Evolutionary conservation across 1,140 invertebrate genomes (phyloP).

Genomic region (Neotoxoptera formosana): DNA sequence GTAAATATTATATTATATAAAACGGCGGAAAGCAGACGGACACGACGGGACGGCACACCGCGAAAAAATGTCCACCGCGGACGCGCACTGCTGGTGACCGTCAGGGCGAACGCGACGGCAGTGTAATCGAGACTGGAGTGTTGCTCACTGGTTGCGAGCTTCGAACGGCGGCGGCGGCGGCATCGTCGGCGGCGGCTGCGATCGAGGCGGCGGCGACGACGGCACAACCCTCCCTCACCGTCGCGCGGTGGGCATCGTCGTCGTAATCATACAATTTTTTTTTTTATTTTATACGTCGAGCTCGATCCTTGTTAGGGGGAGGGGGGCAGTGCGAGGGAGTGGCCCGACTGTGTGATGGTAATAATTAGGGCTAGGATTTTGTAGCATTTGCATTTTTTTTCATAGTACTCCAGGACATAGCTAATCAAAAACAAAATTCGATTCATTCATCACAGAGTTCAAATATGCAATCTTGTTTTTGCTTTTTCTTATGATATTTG

Average conservation of each 20-base stretch:
- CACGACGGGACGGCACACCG: neutral
- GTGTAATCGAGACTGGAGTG: conserved; percentile 44
- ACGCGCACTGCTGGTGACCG: conserved; percentile 6
- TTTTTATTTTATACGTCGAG: neutral
- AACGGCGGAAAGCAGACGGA: neutral
- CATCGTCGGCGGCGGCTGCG: neutral
- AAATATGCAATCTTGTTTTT: too few relatives aligned
- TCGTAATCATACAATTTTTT: neutral
- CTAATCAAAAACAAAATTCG: too few relatives aligned
- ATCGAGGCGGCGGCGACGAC: neutral
- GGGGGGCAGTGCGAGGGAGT: neutral
- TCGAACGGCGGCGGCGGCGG: neutral
- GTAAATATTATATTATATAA: neutral
- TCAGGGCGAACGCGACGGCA: conserved; percentile 36
- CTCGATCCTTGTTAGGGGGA: neutral
- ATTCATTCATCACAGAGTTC: too few relatives aligned
- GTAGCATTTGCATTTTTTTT: too few relatives aligned
- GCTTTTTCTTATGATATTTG: too few relatives aligned
- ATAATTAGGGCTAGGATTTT: too few relatives aligned
- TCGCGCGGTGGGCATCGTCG: neutral
- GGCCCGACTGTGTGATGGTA: neutral
- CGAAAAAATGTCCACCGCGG: conserved; percentile 2
- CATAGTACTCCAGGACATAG: too few relatives aligned
- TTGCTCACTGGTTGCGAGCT: conserved; percentile 29
- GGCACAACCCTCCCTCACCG: conserved; percentile 44